These are phyloP conservation scores for Corythoichthys intestinalis DNA, from an alignment of 2,113 vertebrate species.

Conservation along the genomic window DNA sequence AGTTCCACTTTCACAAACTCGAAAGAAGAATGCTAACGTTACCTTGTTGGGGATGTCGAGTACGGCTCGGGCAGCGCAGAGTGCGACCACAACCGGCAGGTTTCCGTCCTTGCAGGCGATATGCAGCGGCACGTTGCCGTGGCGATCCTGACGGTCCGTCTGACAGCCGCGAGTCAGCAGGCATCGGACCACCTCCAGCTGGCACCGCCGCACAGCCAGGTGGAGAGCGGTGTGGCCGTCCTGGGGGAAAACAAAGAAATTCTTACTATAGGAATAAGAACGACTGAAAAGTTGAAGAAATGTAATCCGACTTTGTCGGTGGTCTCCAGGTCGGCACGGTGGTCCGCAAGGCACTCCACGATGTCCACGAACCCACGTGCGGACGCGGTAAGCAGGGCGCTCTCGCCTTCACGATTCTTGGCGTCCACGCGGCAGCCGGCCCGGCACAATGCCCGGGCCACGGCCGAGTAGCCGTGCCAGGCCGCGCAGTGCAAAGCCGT, in stretches of 20 bases:
- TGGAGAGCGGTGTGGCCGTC: conserved; percentile 94
- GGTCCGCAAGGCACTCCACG: conserved; percentile 87
- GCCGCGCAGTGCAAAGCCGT: conserved; percentile 92
- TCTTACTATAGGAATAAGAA: neutral
- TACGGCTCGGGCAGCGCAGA: conserved; percentile 81
- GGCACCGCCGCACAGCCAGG: conserved; percentile 90
- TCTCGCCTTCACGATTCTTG: conserved; percentile 91
- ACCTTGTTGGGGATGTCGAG: conserved; percentile 93
- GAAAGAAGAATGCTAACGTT: neutral
- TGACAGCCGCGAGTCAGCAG: conserved; percentile 80
- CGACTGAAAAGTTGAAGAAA: neutral
- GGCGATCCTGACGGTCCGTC: conserved; percentile 89
- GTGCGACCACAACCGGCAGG: conserved; percentile 79
- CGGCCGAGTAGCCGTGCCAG: conserved; percentile 92
- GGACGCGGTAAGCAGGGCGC: conserved; percentile 86
- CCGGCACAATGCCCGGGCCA: conserved; percentile 85
- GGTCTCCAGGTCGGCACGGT: conserved; percentile 81
- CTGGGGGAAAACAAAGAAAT: conserved; percentile 56
- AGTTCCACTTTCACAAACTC: too few species aligned
- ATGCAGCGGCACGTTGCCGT: conserved; percentile 90
- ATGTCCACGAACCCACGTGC: conserved; percentile 94
- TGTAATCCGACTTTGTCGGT: conserved; percentile 81
- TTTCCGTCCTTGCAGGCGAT: conserved; percentile 97
- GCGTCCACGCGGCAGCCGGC: conserved; percentile 82
- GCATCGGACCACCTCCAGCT: conserved; percentile 89